Conservation (phyloP, 2,888 invertebrate genomes). For the Automeris io region DNA sequence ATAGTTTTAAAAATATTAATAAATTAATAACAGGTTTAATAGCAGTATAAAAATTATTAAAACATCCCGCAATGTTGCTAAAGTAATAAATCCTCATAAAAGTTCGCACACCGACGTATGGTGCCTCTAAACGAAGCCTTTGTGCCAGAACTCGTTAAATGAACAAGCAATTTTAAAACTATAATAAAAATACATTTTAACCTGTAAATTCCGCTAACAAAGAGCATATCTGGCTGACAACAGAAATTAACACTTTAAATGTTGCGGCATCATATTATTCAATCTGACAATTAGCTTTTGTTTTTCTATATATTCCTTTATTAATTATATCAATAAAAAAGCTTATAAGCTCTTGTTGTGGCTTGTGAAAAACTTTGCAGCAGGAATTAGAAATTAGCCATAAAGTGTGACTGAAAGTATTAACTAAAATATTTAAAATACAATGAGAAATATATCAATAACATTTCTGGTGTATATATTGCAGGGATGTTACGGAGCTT, state of each 20-base stretch:
- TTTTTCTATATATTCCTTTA: no score
- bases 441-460: no score
- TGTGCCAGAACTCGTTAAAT: slow-evolving; percentile 6
- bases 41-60: neutral
- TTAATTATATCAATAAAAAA: no score
- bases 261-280: neutral
- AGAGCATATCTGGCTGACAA: neutral
- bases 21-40: neutral
- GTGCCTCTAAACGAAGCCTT: slow-evolving; percentile 7
- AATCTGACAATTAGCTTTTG: no score
- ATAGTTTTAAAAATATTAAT: neutral
- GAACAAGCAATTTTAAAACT: slow-evolving; percentile 5
- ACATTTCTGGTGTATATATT: no score
- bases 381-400: no score
- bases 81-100: slow-evolving; percentile 3
- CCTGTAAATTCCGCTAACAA: neutral
- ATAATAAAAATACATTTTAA: slow-evolving; percentile 3
- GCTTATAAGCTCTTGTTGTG: no score
- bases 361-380: no score
- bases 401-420: no score
- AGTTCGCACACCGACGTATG: neutral
- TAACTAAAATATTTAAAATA: no score
- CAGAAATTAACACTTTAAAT: neutral
- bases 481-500: no score
- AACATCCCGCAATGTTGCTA: neutral